Conservation (phyloP, 2,797 vertebrate species). For the Anguilla pacifica region DNA sequence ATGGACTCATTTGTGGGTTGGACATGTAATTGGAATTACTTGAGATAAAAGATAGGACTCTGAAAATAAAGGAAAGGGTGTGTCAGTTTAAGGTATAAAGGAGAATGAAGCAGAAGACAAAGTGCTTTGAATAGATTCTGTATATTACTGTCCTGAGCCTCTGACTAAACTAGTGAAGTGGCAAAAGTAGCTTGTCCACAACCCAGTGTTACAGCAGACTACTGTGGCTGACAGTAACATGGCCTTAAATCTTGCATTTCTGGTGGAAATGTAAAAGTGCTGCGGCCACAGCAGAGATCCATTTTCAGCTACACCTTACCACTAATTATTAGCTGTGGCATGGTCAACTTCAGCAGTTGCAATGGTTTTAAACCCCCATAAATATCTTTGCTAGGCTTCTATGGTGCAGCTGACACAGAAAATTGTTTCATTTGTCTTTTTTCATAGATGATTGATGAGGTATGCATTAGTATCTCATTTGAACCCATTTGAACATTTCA, state of each 20-base stretch:
- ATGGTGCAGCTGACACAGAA: neutral
- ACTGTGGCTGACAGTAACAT: neutral
- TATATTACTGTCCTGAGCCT: neutral
- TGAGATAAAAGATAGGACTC: neutral
- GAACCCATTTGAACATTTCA: neutral
- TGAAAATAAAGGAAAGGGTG: neutral
- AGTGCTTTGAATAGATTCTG: neutral
- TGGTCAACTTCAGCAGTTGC: neutral
- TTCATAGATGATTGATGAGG: neutral
- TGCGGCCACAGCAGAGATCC: neutral
- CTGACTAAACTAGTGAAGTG: neutral
- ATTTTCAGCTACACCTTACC: neutral
- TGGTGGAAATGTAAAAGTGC: neutral
- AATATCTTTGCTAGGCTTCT: neutral
- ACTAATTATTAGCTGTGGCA: neutral
- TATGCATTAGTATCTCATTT: neutral
- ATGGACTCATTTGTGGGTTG: neutral
- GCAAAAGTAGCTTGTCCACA: neutral
- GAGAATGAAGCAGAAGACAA: neutral
- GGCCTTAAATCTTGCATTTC: neutral
- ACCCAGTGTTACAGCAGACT: neutral
- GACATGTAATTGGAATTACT: neutral
- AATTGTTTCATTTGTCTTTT: neutral
- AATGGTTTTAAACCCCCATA: neutral
- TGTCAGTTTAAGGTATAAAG: neutral